Evolutionary conservation across 2,797 vertebrate genomes (phyloP).

Genomic region (Coracias cyanogaster): DNA sequence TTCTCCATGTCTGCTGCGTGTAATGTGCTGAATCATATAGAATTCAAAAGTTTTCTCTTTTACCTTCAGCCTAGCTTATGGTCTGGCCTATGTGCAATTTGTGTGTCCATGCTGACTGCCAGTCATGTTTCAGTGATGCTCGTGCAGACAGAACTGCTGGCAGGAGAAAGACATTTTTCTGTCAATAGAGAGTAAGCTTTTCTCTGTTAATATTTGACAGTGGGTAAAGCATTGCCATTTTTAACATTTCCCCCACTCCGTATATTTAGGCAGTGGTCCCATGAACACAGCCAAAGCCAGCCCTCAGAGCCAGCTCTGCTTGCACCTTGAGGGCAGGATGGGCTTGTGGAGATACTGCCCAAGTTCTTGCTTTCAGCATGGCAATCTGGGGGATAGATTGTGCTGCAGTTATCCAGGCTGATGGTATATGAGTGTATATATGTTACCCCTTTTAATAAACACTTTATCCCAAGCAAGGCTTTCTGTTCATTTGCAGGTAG

Average conservation of each 20-base stretch:
- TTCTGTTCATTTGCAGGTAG: not conserved
- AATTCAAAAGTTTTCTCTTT: not conserved
- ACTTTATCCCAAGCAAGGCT: not conserved
- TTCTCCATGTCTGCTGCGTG: not conserved
- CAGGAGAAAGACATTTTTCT: not conserved
- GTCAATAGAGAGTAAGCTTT: not conserved
- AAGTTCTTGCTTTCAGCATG: not conserved
- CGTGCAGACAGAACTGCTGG: not conserved
- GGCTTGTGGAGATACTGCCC: not conserved
- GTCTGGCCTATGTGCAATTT: not conserved
- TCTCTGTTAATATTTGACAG: not conserved
- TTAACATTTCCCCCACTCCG: not conserved
- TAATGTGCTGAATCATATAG: not conserved
- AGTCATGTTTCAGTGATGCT: not conserved
- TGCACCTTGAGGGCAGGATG: fast-evolving
- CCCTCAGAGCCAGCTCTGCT: not conserved
- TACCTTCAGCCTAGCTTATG: not conserved
- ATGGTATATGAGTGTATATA: fast-evolving
- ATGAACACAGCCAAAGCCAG: not conserved
- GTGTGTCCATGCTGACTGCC: not conserved
- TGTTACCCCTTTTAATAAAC: not conserved
- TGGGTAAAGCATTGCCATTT: not conserved
- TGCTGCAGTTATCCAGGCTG: not conserved
- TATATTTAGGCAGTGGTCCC: not conserved
- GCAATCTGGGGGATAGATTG: not conserved